A percentile compares a stretch with the other conserved stretches of the same genome.
These are phyloP conservation scores for Felis chaus DNA, from an alignment of 2,113 vertebrate species.

Conservation along the genomic window DNA sequence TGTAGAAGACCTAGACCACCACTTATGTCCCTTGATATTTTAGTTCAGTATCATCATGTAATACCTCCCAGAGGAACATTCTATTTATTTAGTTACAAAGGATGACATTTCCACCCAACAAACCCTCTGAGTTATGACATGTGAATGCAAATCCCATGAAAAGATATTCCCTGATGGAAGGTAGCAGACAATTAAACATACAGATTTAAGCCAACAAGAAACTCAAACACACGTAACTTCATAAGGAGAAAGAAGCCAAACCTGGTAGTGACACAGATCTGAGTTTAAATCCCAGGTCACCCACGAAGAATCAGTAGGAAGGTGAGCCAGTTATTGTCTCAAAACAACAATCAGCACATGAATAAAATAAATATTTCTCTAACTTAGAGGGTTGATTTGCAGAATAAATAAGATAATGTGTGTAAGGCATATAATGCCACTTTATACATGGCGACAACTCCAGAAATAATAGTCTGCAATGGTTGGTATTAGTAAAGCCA, in stretches of 20 bases:
- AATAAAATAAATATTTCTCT: background rate
- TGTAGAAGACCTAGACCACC: background rate
- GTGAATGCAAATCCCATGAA: background rate
- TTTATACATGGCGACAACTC: background rate
- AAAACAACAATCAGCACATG: background rate
- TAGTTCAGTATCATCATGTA: background rate
- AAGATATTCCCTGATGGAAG: background rate
- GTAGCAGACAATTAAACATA: background rate
- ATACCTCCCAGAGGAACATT: background rate
- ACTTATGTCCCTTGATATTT: background rate
- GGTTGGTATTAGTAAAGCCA: background rate
- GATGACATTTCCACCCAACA: background rate
- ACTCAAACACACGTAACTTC: background rate
- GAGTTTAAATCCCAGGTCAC: background rate
- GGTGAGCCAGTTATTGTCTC: background rate
- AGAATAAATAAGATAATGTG: background rate
- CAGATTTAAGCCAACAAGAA: background rate
- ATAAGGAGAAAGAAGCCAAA: background rate
- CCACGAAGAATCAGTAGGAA: background rate
- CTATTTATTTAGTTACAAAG: background rate
- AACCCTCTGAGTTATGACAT: background rate
- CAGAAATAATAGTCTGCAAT: background rate
- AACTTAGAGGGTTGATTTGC: background rate
- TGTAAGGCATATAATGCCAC: background rate
- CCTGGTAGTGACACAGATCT: background rate